phyloP scores from a whole-genome alignment of 2,113 vertebrate species.

The Leptobrachium ailaonicum region DNA sequence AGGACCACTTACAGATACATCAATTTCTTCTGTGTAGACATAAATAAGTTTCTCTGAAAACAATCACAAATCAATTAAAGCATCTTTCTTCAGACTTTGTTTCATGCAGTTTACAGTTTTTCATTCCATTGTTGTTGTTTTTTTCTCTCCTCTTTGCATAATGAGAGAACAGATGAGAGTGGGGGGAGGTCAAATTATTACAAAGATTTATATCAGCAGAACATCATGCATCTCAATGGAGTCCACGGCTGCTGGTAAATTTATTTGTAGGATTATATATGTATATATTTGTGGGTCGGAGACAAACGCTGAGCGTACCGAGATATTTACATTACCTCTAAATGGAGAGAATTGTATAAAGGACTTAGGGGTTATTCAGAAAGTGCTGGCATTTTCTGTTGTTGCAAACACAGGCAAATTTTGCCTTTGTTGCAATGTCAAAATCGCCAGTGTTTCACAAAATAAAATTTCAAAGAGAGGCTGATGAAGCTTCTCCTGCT shows the following conservation, averaged over 20 bases:
- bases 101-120: slow-evolving; percentile 45
- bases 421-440: too few species aligned
- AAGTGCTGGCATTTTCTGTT: too few species aligned
- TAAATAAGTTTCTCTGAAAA: slow-evolving; percentile 50
- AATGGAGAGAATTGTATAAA: too few species aligned
- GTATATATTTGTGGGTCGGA: too few species aligned
- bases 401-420: too few species aligned
- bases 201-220: slow-evolving; percentile 38
- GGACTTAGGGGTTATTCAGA: too few species aligned
- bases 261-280: neutral
- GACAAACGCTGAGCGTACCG: too few species aligned
- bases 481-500: too few species aligned
- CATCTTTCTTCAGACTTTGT: slow-evolving; percentile 49
- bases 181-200: slow-evolving; percentile 22
- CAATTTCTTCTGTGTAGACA: slow-evolving; percentile 46
- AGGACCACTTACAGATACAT: slow-evolving; percentile 51
- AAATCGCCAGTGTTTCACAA: too few species aligned
- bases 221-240: slow-evolving; percentile 31
- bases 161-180: slow-evolving; percentile 41
- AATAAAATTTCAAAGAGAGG: too few species aligned
- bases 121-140: slow-evolving; percentile 21
- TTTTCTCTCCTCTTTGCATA: slow-evolving; percentile 40
- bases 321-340: too few species aligned
- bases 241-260: slow-evolving; percentile 19
- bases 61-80: slow-evolving; percentile 52